These are phyloP conservation scores for Antitype chi DNA, from an alignment of 2,888 invertebrate genomes.

Conservation along the genomic window DNA sequence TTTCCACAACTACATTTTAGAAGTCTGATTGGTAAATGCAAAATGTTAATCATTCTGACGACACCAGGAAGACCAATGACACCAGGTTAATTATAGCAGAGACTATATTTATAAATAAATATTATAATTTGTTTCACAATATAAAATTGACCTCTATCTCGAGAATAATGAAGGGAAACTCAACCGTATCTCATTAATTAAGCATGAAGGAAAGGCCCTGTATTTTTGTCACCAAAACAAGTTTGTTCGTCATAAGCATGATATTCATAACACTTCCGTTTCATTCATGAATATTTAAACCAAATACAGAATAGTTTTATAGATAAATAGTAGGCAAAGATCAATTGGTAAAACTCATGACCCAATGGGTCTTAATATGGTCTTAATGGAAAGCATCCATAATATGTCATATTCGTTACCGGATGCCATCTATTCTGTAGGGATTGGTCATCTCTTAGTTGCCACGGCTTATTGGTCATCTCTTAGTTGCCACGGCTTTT, in stretches of 20 bases:
- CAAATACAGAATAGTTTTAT: background rate
- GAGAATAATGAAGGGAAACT: conserved; percentile 46
- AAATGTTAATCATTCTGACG: background rate
- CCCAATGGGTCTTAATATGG: background rate
- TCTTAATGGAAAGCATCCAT: too few species aligned
- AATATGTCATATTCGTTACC: too few species aligned
- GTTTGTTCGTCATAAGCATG: conserved; percentile 12
- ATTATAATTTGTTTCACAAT: conserved; percentile 17
- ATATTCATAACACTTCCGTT: conserved; percentile 36
- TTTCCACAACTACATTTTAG: background rate
- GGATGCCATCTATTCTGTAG: too few species aligned
- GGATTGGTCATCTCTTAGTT: too few species aligned
- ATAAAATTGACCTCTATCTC: conserved; percentile 29
- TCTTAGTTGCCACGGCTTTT: too few species aligned
- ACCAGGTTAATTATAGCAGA: conserved; percentile 5
- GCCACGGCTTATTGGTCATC: too few species aligned
- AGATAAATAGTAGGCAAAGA: background rate
- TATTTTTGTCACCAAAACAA: conserved; percentile 28
- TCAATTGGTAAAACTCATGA: background rate
- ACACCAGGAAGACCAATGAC: conserved; percentile 9
- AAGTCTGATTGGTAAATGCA: background rate
- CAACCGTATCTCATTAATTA: conserved; percentile 45
- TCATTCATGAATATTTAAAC: conserved; percentile 26
- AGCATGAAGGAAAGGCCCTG: conserved; percentile 12
- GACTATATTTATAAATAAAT: background rate